These are phyloP conservation scores for Mustela nigripes DNA, from an alignment of 2,113 vertebrate species.

Conservation along the genomic window DNA sequence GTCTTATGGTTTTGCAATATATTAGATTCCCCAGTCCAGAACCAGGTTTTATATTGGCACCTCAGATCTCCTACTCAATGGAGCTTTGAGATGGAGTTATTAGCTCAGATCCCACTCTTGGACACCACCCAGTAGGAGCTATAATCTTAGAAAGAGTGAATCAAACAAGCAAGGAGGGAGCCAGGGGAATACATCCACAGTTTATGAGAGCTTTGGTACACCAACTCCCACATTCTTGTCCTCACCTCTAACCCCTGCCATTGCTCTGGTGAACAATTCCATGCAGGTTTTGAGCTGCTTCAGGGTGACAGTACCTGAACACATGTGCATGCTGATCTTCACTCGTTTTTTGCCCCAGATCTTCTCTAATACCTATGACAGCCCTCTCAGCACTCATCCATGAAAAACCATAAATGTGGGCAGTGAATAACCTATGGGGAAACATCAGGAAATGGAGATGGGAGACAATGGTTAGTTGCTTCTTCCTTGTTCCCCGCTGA, in stretches of 20 bases:
- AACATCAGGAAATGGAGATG: neutral
- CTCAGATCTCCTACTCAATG: neutral
- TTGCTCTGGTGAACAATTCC: neutral
- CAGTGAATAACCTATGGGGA: neutral
- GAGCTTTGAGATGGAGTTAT: neutral
- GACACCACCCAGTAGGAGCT: neutral
- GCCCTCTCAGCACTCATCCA: neutral
- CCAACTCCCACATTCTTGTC: too few relatives aligned
- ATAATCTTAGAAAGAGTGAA: neutral
- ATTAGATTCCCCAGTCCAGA: neutral
- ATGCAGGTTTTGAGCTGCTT: neutral
- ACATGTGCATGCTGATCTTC: rapidly evolving
- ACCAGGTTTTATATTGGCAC: neutral
- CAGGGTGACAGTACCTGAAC: too few relatives aligned
- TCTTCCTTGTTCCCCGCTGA: neutral
- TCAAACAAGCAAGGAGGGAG: neutral
- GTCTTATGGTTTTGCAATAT: neutral
- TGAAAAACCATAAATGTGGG: neutral
- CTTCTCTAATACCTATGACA: neutral
- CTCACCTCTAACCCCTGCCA: neutral
- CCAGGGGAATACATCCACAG: neutral
- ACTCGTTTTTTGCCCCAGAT: neutral
- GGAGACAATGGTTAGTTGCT: neutral
- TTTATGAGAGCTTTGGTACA: neutral
- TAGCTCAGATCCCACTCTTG: neutral